Evolutionary conservation across 2,797 vertebrate genomes (phyloP), one percentile per base, ranked within the genome.

Genomic region (Eupleurogrammus muticus): DNA sequence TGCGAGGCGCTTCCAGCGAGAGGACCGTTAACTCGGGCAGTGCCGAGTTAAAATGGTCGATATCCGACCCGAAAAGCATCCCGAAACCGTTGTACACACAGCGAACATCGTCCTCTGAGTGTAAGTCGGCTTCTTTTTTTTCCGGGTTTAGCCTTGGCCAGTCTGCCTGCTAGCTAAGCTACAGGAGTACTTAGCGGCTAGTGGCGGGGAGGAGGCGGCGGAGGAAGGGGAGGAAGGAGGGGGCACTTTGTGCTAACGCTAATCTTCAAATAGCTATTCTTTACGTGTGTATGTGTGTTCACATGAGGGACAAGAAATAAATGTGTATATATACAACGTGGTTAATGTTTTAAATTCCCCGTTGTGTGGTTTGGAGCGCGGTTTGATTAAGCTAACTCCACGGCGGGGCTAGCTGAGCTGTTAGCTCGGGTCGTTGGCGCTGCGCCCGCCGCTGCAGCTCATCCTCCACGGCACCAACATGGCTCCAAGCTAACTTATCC

Each of bases 11-110:
- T 77, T 80, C 74, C 70, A 69, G 63, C 66, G 9, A 58, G 66
- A 78, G 76, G 81, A 91, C 92, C 85, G 82, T 89, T 89, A 89
- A 87, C 88, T 90, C 87, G 76, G 84, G 83, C 63, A 65, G 55
- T 76, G 77, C 87, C 82, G 83, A 82, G 87, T 88, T 93, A 94
- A 92, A 90, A 95, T 95, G 94, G 72, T 94, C 85, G 83, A 91
- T 90, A 89, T 88, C 72, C 81, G 86, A 87, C 83, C 83, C 16
- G 86, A 87, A 84, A 86, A 87, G 75, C 80, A 88, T 28, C 75
- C 61, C 19, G 68, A 90, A 85, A 88, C 70, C 28, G 65, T 82
- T 86, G 61, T 77, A 74, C 74, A 88, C 77, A 79, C 60, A 70
- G 67, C 72, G 65, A 91, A 87, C 79, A 67, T 86, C 84, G 70